A percentile compares a stretch with the other conserved stretches of the same genome.
These are phyloP conservation scores for Hypomecis atomaria DNA, from an alignment of 2,888 invertebrate species.

Conservation along the genomic window DNA sequence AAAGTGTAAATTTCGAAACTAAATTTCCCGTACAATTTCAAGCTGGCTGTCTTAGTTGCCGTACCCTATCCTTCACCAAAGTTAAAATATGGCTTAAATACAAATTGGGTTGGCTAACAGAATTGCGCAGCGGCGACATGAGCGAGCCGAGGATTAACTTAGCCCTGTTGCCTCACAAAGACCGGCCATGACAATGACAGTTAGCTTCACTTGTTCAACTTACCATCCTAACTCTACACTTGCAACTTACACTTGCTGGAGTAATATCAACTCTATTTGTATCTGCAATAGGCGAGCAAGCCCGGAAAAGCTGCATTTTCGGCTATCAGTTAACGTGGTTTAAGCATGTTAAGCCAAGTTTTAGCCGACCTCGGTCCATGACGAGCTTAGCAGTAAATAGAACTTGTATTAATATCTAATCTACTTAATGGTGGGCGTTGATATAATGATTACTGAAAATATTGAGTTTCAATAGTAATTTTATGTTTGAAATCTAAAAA, in stretches of 20 bases:
- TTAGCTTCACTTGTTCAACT: constrained; percentile 64
- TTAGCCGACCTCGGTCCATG: constrained; percentile 61
- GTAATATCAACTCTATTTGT: constrained; percentile 36
- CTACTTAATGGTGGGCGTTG: not conserved
- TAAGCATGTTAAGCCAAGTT: constrained; percentile 63
- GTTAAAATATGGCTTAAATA: constrained; percentile 45
- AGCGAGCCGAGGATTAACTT: constrained; percentile 60
- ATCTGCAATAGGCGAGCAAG: constrained; percentile 23
- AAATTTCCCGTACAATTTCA: too few relatives aligned
- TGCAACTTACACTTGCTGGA: constrained; percentile 30
- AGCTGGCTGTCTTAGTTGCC: not conserved
- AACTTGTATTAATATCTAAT: constrained; percentile 61
- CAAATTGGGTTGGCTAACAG: constrained; percentile 59
- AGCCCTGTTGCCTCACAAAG: constrained; percentile 63
- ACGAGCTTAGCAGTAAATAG: constrained; percentile 60
- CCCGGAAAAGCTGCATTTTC: constrained; percentile 9
- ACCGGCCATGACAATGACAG: constrained; percentile 69
- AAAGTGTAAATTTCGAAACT: too few relatives aligned
- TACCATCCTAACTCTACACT: constrained; percentile 43
- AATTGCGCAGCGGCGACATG: constrained; percentile 57
- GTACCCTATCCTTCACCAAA: constrained; percentile 17
- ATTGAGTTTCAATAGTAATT: too few relatives aligned
- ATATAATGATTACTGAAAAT: not conserved
- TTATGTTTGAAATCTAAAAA: too few relatives aligned
- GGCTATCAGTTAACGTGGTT: constrained; percentile 41